phyloP scores from a whole-genome alignment of 2,113 vertebrate genomes.

The Pelobates fuscus region DNA sequence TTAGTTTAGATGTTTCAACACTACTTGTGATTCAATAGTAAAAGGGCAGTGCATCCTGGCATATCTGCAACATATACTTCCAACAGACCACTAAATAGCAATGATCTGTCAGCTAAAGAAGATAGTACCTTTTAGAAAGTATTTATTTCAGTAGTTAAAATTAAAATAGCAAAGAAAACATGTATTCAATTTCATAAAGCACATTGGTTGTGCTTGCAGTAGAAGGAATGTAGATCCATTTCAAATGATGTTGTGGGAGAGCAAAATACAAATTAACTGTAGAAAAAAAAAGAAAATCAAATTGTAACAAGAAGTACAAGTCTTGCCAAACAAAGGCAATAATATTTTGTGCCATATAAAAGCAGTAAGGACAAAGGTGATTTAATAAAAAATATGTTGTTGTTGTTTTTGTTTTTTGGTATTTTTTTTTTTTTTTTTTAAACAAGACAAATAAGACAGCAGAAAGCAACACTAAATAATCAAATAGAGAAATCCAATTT shows the following conservation, averaged over 20 bases:
- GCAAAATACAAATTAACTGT: no score
- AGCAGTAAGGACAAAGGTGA: background rate
- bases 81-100: background rate
- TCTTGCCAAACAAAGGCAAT: background rate
- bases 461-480: conserved; percentile 14
- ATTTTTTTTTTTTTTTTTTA: background rate
- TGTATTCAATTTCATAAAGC: background rate
- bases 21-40: background rate
- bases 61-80: background rate
- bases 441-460: conserved; percentile 14
- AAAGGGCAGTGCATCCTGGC: background rate
- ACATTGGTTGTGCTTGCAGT: background rate
- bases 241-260: no score
- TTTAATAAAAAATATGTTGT: conserved; percentile 16
- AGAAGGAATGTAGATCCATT: no score
- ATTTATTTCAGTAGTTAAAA: no score
- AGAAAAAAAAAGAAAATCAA: background rate
- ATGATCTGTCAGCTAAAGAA: background rate
- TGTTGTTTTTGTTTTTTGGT: no score
- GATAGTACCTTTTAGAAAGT: no score
- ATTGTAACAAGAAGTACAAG: background rate
- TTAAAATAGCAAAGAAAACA: background rate
- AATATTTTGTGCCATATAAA: background rate
- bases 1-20: conserved; percentile 14
- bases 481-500: conserved; percentile 65